phyloP scores from a whole-genome alignment of 2,888 invertebrate genomes.

The Neria commutata region DNA sequence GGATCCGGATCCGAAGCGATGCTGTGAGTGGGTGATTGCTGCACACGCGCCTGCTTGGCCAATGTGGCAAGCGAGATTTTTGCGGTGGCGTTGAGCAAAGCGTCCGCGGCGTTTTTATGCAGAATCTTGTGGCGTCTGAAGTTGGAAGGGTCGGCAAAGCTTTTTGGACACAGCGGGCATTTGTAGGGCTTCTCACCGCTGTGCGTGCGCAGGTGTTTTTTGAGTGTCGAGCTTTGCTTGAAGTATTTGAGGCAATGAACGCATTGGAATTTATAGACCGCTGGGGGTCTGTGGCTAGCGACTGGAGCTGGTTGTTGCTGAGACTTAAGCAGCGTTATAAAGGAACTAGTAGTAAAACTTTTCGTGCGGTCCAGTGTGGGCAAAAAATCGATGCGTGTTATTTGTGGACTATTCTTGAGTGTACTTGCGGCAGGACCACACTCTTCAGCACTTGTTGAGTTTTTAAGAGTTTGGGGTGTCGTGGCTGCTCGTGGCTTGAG shows the following conservation, averaged over 20 bases:
- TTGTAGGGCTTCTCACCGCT: conserved; percentile 69
- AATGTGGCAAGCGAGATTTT: background rate
- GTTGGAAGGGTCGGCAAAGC: conserved; percentile 66
- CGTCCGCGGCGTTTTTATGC: conserved; percentile 34
- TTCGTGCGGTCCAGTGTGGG: too few relatives aligned
- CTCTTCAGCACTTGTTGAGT: too few relatives aligned
- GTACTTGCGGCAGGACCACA: too few relatives aligned
- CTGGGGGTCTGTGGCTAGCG: background rate
- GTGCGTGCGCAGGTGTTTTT: conserved; percentile 39
- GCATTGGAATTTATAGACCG: conserved; percentile 25
- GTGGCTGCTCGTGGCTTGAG: background rate
- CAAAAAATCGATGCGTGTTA: too few relatives aligned
- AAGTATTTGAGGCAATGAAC: conserved; percentile 32
- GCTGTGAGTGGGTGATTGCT: conserved; percentile 1
- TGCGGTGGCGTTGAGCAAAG: background rate
- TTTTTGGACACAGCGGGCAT: conserved; percentile 71
- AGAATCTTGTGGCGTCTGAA: conserved; percentile 39
- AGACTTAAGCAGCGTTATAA: background rate
- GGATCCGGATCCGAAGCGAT: conserved; percentile 33
- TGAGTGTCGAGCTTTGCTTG: conserved; percentile 32
- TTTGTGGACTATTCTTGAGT: background rate
- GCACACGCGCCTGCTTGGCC: background rate
- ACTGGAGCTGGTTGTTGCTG: background rate
- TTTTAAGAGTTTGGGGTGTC: background rate
- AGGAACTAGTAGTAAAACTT: too few relatives aligned